Percentiles rank a stretch among this genome's conserved stretches.
These are phyloP conservation scores for Globia sparganii DNA, from an alignment of 2,888 invertebrate genomes.

Conservation along the genomic window DNA sequence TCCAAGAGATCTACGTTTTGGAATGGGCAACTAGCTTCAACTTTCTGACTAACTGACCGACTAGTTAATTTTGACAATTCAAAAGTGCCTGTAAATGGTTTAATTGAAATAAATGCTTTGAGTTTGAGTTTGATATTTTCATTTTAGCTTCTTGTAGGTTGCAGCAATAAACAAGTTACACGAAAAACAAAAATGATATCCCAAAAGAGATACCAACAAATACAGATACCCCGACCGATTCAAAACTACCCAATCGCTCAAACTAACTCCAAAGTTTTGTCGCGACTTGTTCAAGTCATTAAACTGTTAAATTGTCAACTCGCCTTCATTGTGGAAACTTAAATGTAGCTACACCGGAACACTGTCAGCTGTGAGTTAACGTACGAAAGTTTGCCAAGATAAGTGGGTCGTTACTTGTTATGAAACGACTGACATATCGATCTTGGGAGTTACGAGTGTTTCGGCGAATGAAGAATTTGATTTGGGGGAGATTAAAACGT, in stretches of 20 bases:
- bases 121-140: too few relatives aligned
- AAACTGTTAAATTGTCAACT: constrained; percentile 70
- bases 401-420: constrained; percentile 66
- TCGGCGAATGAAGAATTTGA: constrained; percentile 22
- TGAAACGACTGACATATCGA: constrained; percentile 58
- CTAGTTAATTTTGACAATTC: too few relatives aligned
- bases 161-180: background rate
- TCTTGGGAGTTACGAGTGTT: constrained; percentile 26
- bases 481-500: background rate
- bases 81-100: too few relatives aligned
- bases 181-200: background rate
- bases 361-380: constrained; percentile 64
- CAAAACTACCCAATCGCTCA: constrained; percentile 55
- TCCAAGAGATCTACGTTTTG: too few relatives aligned
- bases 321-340: constrained; percentile 66
- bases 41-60: too few relatives aligned
- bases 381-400: constrained; percentile 67
- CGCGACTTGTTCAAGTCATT: constrained; percentile 65
- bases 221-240: background rate
- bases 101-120: too few relatives aligned
- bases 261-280: constrained; percentile 60
- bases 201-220: background rate
- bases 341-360: constrained; percentile 63
- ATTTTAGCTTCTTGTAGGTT: background rate
- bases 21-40: too few relatives aligned